phyloP scores from a whole-genome alignment of 30 jellyfish, hydroid and myxozoan genomes.

The Catostylus mosaicus region DNA sequence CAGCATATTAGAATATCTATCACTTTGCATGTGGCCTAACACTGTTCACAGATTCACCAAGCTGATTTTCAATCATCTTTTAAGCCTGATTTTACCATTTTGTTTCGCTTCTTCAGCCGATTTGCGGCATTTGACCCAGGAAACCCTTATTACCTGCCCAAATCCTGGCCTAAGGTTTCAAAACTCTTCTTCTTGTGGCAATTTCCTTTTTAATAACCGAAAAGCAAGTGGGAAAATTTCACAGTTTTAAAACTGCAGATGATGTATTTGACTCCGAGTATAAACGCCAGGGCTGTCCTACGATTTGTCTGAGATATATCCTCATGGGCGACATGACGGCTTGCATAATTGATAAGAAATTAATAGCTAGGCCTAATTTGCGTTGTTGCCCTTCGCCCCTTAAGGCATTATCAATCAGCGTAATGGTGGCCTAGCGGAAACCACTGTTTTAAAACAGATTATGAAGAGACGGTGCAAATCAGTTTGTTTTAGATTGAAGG shows the following conservation, averaged over 20 bases:
- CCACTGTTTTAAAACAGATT: background rate
- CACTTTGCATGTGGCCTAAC: slow-evolving; percentile 28
- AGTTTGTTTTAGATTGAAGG: too few species aligned
- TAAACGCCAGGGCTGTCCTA: too few species aligned
- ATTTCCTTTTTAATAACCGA: background rate
- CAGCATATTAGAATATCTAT: background rate
- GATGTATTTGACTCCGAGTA: too few species aligned
- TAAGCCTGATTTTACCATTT: background rate
- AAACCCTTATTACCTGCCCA: slow-evolving; percentile 13
- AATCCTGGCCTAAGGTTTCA: background rate
- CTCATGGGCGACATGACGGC: too few species aligned
- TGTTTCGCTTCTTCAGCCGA: slow-evolving; percentile 1
- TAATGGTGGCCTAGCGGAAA: background rate
- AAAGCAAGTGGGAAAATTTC: slow-evolving; percentile 3
- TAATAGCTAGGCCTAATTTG: too few species aligned
- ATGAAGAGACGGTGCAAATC: background rate
- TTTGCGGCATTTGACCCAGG: slow-evolving; percentile 4
- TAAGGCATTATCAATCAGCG: slow-evolving; percentile 3
- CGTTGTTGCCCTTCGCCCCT: too few species aligned
- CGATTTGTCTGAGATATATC: too few species aligned
- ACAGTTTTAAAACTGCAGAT: background rate
- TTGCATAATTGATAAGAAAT: too few species aligned
- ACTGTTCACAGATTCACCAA: background rate
- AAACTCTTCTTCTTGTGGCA: background rate
- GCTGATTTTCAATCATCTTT: background rate